A percentile compares a stretch with the other conserved stretches of the same genome.
These are phyloP conservation scores for Malachius bipustulatus DNA, from an alignment of 2,888 invertebrate species.

Conservation along the genomic window DNA sequence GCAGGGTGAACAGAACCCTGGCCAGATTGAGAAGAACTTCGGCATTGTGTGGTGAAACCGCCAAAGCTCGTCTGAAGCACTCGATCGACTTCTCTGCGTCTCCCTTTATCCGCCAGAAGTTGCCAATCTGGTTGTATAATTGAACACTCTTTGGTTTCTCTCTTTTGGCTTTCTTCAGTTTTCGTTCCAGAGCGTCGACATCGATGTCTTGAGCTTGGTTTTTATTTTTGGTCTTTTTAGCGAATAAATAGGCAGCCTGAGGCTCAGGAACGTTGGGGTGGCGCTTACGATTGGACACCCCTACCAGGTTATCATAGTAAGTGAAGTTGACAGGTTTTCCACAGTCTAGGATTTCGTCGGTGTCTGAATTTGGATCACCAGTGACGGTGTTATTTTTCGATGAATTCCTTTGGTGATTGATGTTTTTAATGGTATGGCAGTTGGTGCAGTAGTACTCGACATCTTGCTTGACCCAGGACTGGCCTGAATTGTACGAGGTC, in stretches of 20 bases:
- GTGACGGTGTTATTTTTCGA: constrained; percentile 11
- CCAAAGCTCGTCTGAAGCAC: constrained; percentile 75
- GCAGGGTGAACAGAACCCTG: constrained; percentile 70
- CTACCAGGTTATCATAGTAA: constrained; percentile 78
- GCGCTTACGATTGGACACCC: constrained; percentile 69
- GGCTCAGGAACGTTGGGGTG: constrained; percentile 81
- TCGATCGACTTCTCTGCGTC: constrained; percentile 79
- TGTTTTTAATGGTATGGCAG: constrained; percentile 37
- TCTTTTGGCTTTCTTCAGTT: constrained; percentile 64
- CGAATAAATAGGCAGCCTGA: constrained; percentile 65
- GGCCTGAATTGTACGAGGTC: constrained; percentile 53
- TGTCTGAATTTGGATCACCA: constrained; percentile 32
- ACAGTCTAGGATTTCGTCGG: constrained; percentile 62
- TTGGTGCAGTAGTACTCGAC: constrained; percentile 52
- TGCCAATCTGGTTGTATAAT: constrained; percentile 82
- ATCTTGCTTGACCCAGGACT: constrained; percentile 55
- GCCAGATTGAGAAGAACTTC: constrained; percentile 77
- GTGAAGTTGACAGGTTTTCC: constrained; percentile 80
- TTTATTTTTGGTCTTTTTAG: constrained; percentile 50
- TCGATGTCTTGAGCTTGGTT: constrained; percentile 54
- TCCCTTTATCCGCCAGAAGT: constrained; percentile 84
- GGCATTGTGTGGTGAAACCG: constrained; percentile 76
- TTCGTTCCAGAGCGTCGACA: constrained; percentile 59
- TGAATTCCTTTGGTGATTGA: constrained; percentile 16
- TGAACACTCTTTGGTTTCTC: constrained; percentile 76